These are phyloP conservation scores for Clostera curtula DNA, from an alignment of 2,888 invertebrate genomes.

Conservation along the genomic window DNA sequence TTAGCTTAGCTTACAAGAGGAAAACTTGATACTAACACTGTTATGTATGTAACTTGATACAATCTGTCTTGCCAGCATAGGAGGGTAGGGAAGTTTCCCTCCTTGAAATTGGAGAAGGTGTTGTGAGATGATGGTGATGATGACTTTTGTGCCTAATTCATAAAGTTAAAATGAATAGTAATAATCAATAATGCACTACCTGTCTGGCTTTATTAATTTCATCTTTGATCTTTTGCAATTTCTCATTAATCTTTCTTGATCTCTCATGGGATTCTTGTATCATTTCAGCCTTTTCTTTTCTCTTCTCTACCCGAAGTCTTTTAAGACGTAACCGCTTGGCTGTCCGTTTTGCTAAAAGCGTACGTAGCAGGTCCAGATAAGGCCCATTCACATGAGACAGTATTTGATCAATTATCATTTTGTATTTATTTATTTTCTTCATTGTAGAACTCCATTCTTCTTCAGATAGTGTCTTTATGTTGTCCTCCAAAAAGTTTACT, in stretches of 20 bases:
- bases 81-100: too few species aligned
- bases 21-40: too few species aligned
- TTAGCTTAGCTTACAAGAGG: too few species aligned
- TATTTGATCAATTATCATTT: constrained; percentile 53
- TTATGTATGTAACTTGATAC: too few species aligned
- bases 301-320: constrained; percentile 45
- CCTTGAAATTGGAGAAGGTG: too few species aligned
- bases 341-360: constrained; percentile 54
- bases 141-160: too few species aligned
- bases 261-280: constrained; percentile 57
- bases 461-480: constrained; percentile 57
- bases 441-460: constrained; percentile 72
- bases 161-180: neutral
- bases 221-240: constrained; percentile 78
- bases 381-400: constrained; percentile 53
- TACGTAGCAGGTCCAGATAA: constrained; percentile 50
- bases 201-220: constrained; percentile 76
- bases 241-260: constrained; percentile 78
- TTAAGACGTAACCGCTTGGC: constrained; percentile 66
- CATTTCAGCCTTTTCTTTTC: constrained; percentile 48
- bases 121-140: too few species aligned
- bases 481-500: constrained; percentile 55
- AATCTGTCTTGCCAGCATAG: too few species aligned
- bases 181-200: constrained; percentile 38
- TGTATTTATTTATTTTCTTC: constrained; percentile 62